phyloP scores from a whole-genome alignment of 2,113 vertebrate species.

The Anser cygnoides region DNA sequence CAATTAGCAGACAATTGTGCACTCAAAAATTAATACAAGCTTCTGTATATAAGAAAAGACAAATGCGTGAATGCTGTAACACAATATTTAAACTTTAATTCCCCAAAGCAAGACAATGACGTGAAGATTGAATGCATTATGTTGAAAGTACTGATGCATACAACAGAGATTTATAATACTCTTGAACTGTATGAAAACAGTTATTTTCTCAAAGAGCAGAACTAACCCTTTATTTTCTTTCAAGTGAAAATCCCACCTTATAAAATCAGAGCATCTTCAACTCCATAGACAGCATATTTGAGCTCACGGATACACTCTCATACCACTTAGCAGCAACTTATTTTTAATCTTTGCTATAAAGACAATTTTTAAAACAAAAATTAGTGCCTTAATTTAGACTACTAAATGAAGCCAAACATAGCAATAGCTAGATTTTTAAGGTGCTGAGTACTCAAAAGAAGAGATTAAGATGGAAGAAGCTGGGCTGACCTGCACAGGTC shows the following conservation, averaged over 20 bases:
- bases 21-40: not conserved
- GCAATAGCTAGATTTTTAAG: not conserved
- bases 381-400: not conserved
- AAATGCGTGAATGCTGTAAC: not conserved
- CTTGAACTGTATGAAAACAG: not conserved
- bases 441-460: not conserved
- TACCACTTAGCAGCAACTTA: not conserved
- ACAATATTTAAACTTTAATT: not conserved
- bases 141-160: not conserved
- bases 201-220: not conserved
- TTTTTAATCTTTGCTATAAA: not conserved
- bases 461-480: not conserved
- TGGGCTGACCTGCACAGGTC: not conserved
- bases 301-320: not conserved
- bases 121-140: not conserved
- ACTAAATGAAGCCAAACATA: not conserved
- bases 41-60: not conserved
- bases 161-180: not conserved
- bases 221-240: not conserved
- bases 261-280: not conserved
- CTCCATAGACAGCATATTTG: not conserved
- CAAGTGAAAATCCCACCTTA: not conserved
- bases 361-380: not conserved
- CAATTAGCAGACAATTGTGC: not conserved
- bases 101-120: not conserved